Evolutionary conservation across 2,888 invertebrate genomes (phyloP), one percentile per base, ranked within the genome.

Genomic region (Dolichopus griseipennis): DNA sequence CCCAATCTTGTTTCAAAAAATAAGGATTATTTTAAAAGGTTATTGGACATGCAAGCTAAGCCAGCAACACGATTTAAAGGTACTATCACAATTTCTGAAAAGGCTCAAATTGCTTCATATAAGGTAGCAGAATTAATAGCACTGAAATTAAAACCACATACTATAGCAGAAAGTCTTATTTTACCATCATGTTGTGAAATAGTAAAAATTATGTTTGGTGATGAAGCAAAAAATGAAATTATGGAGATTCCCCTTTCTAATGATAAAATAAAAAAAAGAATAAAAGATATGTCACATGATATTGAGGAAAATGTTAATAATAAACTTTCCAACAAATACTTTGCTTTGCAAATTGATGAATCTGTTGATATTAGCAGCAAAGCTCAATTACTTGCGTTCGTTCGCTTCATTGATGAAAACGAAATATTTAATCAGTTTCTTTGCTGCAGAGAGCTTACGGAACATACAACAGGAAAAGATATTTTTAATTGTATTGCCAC

Each of bases 61-160:
- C 22, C 21, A 63, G 61, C n/a, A 61, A 61, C 7, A 61, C 61
- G 6, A 4, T 61, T 61, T 61, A n/a, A n/a, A 61, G 6, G n/a
- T 61, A 18, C 22, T 63, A 22, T 22, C 2, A 63, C 7, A 63
- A 63, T 63, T 27, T 65, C 65, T 65, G 41, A 65, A 20, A 65
- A 65, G 33, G 65, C 65, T 41, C 41, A 65, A 20, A 41, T 65
- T 33, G 65, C 41, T 41, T 65, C 65, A 33, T 65, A 65, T 37
- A 41, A 65, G 7, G 41, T 41, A 41, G 41, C 65, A 5, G 65
- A 65, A 65, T n/a, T n/a, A n/a, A n/a, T n/a, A n/a, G n/a, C n/a
- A n/a, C n/a, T n/a, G n/a, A n/a, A n/a, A n/a, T n/a, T 65, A 65
- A 65, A 20, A 65, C 41, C 65, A 7, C 65, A 65, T 65, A 65